Conservation (phyloP, 2,113 vertebrate species). For the Austrofundulus limnaeus region DNA sequence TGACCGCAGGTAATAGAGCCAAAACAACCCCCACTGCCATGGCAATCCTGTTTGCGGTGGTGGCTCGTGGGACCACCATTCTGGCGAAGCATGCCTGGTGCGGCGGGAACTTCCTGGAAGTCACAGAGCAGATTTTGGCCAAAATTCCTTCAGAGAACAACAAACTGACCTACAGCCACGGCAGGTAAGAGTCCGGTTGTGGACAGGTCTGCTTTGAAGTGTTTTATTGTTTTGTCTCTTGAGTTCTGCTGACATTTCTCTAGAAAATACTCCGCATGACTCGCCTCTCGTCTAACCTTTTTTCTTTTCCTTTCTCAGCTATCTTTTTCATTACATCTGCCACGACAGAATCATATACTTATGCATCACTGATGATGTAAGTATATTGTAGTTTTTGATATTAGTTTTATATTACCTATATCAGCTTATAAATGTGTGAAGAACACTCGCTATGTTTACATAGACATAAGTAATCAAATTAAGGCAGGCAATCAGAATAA, state of each 20-base stretch:
- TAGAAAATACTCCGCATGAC: too few species aligned
- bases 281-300: background rate
- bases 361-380: conserved; percentile 98
- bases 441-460: too few species aligned
- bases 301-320: conserved; percentile 78
- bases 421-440: too few species aligned
- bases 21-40: conserved; percentile 75
- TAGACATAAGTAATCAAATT: too few species aligned
- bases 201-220: background rate
- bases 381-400: conserved; percentile 76
- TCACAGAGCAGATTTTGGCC: conserved; percentile 95
- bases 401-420: too few species aligned
- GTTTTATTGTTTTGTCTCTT: too few species aligned
- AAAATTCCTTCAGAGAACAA: conserved; percentile 98
- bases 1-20: conserved; percentile 13
- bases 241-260: too few species aligned
- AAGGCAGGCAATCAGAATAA: too few species aligned
- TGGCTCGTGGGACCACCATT: conserved; percentile 95
- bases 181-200: conserved; percentile 80
- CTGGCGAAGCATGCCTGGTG: conserved; percentile 97
- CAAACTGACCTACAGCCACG: conserved; percentile 96
- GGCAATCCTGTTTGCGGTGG: conserved; percentile 97
- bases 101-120: conserved; percentile 97
- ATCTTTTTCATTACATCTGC: conserved; percentile 98
- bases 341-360: conserved; percentile 98